These are phyloP conservation scores for Amiota mariae DNA, from an alignment of 2,888 invertebrate species.

Conservation along the genomic window DNA sequence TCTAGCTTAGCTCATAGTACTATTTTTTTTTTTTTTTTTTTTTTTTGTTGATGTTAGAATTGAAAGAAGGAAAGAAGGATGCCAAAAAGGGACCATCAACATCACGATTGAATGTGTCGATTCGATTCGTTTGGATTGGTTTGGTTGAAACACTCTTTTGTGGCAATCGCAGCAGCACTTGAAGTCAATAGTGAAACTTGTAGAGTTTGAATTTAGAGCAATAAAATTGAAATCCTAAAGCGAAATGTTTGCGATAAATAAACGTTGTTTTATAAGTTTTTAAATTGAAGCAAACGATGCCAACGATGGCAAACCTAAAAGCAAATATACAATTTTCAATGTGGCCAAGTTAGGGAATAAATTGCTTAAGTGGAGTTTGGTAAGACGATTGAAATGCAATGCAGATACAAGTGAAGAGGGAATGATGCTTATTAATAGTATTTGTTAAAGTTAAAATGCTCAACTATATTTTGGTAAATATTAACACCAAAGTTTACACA, in stretches of 20 bases:
- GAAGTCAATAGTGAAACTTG: neutral
- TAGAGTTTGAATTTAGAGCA: slow-evolving; percentile 5
- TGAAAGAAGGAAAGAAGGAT: no score
- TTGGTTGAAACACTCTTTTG: no score
- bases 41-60: no score
- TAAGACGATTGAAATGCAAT: neutral
- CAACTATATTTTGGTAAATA: no score
- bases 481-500: no score
- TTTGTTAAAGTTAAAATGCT: no score
- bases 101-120: slow-evolving; percentile 8
- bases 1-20: no score
- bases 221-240: slow-evolving; percentile 37
- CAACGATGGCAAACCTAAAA: neutral
- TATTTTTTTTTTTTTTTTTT: no score
- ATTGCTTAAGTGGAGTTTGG: neutral
- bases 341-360: neutral
- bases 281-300: slow-evolving; percentile 20
- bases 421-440: neutral
- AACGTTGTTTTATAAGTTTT: slow-evolving; percentile 38
- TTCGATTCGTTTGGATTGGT: neutral
- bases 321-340: neutral
- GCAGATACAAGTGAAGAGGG: no score
- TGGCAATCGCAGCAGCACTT: no score
- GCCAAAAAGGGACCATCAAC: no score
- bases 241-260: slow-evolving; percentile 39